These are phyloP conservation scores for Dipus sagitta DNA, from an alignment of 2,797 vertebrate species.

Conservation along the genomic window DNA sequence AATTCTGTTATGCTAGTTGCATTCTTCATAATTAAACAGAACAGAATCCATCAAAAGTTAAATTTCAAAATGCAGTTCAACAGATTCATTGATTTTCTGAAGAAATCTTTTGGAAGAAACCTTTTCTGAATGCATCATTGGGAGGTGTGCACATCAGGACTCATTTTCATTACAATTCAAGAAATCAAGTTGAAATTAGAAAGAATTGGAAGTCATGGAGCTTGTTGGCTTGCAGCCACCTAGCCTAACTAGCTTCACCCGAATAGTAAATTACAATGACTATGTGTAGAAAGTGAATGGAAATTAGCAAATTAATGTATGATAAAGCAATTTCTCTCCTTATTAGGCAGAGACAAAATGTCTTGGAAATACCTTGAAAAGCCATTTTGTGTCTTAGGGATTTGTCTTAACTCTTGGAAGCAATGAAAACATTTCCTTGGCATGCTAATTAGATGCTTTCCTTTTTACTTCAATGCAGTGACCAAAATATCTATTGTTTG, in stretches of 20 bases:
- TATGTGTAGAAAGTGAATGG: constrained; percentile 16
- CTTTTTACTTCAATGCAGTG: not conserved
- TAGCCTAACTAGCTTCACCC: constrained; percentile 33
- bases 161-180: constrained; percentile 34
- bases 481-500: not conserved
- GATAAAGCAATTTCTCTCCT: constrained; percentile 10
- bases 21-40: constrained; percentile 19
- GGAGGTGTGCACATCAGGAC: not conserved
- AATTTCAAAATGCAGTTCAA: not conserved
- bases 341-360: not conserved
- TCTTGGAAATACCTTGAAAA: constrained; percentile 36
- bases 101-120: not conserved
- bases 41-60: not conserved
- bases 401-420: constrained; percentile 21
- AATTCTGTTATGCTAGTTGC: not conserved
- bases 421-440: constrained; percentile 19
- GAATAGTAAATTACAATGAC: constrained; percentile 37
- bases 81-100: constrained; percentile 35
- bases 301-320: constrained; percentile 66
- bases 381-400: constrained; percentile 14
- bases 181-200: constrained; percentile 58
- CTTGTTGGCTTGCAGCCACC: constrained; percentile 33
- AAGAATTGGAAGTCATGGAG: constrained; percentile 40
- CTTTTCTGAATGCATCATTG: constrained; percentile 16
- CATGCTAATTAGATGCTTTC: constrained; percentile 72